Conservation (phyloP, 2,113 vertebrate species). For the Trichomycterus rosablanca region DNA sequence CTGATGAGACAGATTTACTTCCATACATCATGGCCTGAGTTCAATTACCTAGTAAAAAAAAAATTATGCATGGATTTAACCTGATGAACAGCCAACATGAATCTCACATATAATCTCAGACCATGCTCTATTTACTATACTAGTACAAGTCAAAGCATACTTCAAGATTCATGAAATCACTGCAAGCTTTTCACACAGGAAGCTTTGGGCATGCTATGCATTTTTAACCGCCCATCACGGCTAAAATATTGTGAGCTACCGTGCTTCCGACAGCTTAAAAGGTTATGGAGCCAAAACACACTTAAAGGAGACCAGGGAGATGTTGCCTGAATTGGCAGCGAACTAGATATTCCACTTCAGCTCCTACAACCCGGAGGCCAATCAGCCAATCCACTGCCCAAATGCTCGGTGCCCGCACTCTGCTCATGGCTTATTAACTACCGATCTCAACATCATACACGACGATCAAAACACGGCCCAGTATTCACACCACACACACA, state of each 20-base stretch:
- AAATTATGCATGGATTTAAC: no score
- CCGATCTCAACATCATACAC: conserved; percentile 46
- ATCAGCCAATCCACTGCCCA: conserved; percentile 29
- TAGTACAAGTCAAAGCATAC: no score
- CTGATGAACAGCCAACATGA: no score
- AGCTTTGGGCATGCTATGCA: neutral
- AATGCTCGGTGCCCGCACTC: conserved; percentile 33
- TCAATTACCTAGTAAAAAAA: no score
- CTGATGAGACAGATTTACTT: no score
- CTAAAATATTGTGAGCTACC: conserved; percentile 1
- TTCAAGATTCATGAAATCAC: no score
- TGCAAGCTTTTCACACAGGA: neutral
- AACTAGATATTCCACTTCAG: conserved; percentile 51
- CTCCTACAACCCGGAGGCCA: conserved; percentile 50
- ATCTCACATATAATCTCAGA: no score
- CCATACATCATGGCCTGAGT: no score
- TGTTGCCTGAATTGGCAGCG: conserved; percentile 48
- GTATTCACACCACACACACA: conserved; percentile 49
- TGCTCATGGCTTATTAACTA: conserved; percentile 47
- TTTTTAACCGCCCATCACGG: conserved; percentile 21
- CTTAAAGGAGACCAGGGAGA: conserved; percentile 44
- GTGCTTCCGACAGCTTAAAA: conserved; percentile 41
- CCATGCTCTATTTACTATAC: no score
- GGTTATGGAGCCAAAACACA: conserved; percentile 41
- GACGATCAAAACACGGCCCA: conserved; percentile 59